phyloP scores from a whole-genome alignment of 2,797 vertebrate genomes.

The Hapalemur alaotrensis region DNA sequence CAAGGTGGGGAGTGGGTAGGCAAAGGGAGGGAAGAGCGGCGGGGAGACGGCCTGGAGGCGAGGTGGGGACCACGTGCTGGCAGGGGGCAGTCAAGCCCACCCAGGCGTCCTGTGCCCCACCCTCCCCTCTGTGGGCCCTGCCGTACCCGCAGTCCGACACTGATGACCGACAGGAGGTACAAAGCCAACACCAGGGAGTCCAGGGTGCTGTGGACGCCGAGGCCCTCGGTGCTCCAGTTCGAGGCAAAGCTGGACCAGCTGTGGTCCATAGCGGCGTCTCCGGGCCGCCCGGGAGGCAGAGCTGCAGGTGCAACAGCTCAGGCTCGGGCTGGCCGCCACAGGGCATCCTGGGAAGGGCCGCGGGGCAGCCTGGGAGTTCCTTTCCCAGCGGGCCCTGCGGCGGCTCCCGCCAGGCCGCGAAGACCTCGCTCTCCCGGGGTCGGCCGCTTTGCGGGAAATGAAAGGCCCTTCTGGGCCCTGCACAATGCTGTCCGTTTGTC shows the following conservation, averaged over 20 bases:
- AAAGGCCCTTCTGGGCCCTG: rapidly evolving
- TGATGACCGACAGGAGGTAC: constrained; percentile 22
- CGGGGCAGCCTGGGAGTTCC: background rate
- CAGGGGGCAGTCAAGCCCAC: background rate
- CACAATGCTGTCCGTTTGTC: rapidly evolving
- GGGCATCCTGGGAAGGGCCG: background rate
- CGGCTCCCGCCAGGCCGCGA: rapidly evolving
- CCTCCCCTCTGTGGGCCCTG: background rate
- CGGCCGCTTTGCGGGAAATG: rapidly evolving
- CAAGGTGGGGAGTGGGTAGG: background rate
- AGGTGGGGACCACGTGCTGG: background rate
- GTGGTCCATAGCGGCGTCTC: background rate
- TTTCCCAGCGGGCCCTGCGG: rapidly evolving
- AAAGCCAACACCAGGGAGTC: background rate
- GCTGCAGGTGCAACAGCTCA: rapidly evolving
- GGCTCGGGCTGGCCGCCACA: background rate
- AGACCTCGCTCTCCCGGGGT: rapidly evolving
- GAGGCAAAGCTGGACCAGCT: rapidly evolving
- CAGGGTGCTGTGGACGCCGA: rapidly evolving
- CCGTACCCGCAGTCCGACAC: constrained; percentile 31
- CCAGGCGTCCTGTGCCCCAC: background rate
- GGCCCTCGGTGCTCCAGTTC: background rate
- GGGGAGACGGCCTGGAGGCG: too few relatives aligned
- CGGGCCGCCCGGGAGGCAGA: rapidly evolving
- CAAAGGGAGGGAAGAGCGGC: background rate